Percentiles rank a stretch among this genome's conserved stretches.
Conservation (phyloP, 2,888 invertebrate species). For the Xestia rhomboidea region DNA sequence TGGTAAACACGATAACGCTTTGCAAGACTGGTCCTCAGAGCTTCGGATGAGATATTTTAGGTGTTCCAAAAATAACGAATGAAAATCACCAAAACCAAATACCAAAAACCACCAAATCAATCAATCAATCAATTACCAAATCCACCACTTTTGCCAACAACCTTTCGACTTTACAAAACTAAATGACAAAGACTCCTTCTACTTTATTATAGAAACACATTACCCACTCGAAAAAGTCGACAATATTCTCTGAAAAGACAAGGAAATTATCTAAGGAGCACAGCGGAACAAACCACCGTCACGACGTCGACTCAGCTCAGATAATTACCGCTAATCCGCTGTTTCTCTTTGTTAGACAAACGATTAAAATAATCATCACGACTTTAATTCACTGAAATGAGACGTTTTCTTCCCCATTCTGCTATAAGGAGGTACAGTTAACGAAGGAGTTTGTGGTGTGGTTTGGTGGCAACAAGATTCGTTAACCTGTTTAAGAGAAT, state of each 20-base stretch:
- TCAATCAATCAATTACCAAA: not conserved
- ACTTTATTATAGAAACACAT: conserved; percentile 17
- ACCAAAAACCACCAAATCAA: no score
- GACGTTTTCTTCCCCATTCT: conserved; percentile 77
- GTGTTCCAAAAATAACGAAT: no score
- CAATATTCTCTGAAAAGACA: conserved; percentile 35
- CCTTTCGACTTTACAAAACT: not conserved
- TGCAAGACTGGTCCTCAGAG: not conserved
- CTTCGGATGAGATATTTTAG: not conserved
- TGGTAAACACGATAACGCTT: not conserved
- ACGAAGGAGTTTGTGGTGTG: conserved; percentile 15
- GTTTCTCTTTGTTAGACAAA: conserved; percentile 84
- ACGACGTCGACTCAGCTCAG: conserved; percentile 70
- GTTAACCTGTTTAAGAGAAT: not conserved
- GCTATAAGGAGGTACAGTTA: conserved; percentile 64
- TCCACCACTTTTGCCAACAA: not conserved
- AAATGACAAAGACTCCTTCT: not conserved
- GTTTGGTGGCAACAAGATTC: not conserved
- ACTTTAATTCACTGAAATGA: conserved; percentile 82
- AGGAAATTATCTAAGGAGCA: conserved; percentile 45
- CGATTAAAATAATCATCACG: conserved; percentile 89
- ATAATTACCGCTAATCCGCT: conserved; percentile 83
- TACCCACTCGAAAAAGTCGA: conserved; percentile 22
- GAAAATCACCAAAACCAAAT: no score
- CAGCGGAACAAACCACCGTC: conserved; percentile 68